phyloP scores from a whole-genome alignment of 2,888 invertebrate species.

The Drosophila rubida region DNA sequence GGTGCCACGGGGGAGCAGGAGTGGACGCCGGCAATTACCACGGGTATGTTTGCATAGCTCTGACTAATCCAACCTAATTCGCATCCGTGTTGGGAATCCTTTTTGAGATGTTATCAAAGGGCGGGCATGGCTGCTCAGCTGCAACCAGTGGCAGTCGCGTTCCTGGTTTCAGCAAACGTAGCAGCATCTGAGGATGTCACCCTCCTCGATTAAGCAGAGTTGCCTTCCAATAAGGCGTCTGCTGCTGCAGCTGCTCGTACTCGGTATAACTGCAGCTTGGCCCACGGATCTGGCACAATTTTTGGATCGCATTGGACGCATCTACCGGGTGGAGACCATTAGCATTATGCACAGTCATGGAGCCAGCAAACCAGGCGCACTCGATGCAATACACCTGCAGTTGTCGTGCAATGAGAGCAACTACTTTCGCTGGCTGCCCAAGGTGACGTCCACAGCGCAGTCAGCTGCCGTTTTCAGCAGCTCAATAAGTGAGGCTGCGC shows the following conservation, averaged over 20 bases:
- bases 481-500: conserved; percentile 19
- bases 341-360: conserved; percentile 41
- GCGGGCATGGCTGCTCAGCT: not conserved
- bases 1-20: conserved; percentile 98
- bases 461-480: conserved; percentile 2
- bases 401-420: conserved; percentile 29
- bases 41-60: conserved; percentile 87
- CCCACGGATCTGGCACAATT: conserved; percentile 36
- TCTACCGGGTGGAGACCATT: conserved; percentile 34
- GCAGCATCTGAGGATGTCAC: conserved; percentile 2
- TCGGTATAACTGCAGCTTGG: conserved; percentile 12
- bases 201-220: too few species aligned
- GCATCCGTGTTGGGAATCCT: conserved; percentile 15
- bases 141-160: conserved; percentile 22
- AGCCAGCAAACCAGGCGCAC: conserved; percentile 15
- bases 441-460: conserved; percentile 34
- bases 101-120: conserved; percentile 39
- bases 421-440: conserved; percentile 47
- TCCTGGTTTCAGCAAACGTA: not conserved
- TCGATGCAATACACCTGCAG: conserved; percentile 32
- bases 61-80: conserved; percentile 21
- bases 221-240: not conserved
- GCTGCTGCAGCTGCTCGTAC: conserved; percentile 16
- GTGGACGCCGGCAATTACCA: conserved; percentile 98
- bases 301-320: conserved; percentile 52